A percentile compares a stretch with the other conserved stretches of the same genome.
These are phyloP conservation scores for Electrona antarctica DNA, from an alignment of 2,113 vertebrate species.

Conservation along the genomic window DNA sequence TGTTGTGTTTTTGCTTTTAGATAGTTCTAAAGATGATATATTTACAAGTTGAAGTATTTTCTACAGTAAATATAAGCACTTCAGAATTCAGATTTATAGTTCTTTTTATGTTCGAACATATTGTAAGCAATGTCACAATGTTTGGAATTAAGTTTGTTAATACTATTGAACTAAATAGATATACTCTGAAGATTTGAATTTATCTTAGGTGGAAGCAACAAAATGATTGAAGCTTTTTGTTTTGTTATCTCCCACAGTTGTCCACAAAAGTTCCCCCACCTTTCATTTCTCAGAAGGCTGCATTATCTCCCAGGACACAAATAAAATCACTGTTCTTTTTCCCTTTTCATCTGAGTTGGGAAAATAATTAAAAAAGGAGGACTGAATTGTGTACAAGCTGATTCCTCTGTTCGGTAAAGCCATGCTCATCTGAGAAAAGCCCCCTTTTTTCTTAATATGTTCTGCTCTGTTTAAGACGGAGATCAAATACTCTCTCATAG, in stretches of 20 bases:
- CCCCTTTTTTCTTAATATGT: conserved; percentile 72
- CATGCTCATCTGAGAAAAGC: conserved; percentile 74
- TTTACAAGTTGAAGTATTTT: no score
- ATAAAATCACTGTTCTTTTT: conserved; percentile 71
- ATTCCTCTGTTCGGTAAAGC: conserved; percentile 75
- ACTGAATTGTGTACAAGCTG: conserved; percentile 78
- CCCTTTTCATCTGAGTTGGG: conserved; percentile 65
- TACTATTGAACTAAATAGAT: conserved; percentile 12
- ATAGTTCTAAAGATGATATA: no score
- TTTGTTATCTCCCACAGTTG: conserved; percentile 57
- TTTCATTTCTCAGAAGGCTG: conserved; percentile 48
- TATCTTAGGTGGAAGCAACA: conserved; percentile 35
- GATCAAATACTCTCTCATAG: conserved; percentile 81
- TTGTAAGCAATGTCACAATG: neutral
- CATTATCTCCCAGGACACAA: conserved; percentile 69
- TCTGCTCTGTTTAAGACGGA: conserved; percentile 80
- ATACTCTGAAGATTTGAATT: conserved; percentile 29
- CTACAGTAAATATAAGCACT: no score
- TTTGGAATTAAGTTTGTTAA: conserved; percentile 35
- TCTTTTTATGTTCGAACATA: neutral
- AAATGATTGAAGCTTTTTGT: conserved; percentile 56
- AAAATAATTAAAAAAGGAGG: conserved; percentile 79
- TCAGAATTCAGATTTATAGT: neutral
- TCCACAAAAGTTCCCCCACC: conserved; percentile 53
- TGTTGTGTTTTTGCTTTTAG: no score